Evolutionary conservation across 2,888 invertebrate species (phyloP), one percentile per base, ranked within the genome.

Genomic region (Helicoverpa assulta): DNA sequence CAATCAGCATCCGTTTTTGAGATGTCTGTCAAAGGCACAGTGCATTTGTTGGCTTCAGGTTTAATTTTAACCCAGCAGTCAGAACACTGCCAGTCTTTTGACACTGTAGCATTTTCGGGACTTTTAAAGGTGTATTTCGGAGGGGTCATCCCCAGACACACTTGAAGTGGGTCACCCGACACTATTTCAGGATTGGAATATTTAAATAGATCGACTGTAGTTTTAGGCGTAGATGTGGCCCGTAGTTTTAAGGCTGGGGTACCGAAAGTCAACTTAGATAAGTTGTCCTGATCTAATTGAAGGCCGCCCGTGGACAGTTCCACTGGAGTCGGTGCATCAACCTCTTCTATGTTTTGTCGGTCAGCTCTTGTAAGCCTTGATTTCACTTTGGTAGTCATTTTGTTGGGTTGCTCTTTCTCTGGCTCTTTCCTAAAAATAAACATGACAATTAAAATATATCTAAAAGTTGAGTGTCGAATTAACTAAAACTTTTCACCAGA

Each of bases 221-320:
- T 70, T 73, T 70, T 82, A 37, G 84, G 84, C 50, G 82, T 80
- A 8, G 77, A 72, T 5, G 78, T 71, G 51, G 60, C 63, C 16
- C 69, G 52, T 21, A 57, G 21, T 12, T 75, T 80, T 16, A 64
- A 51, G 1, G 52, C 16, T 19, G 82, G 70, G 43, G 60, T 76
- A 21, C 78, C 85, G 62, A 92, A 90, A 6, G 89, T 84, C 76
- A 94, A 92, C 50, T 90, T 92, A 2, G 93, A 93, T 70, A 94
- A 83, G 66, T 93, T 91, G 58, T 92, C 84, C 70, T 89, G 78
- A 67, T 93, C 91, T 72, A 94, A 93, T 69, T 90, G 85, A 69
- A 94, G 83, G 21, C 86, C 85, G 5, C 84, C 91, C 33, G 88
- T 85, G 5, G 94, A 93, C 50, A 94, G 80, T 61, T 89, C 84